Evolutionary conservation across 1,140 invertebrate genomes (phyloP).

Genomic region (Orius laevigatus): DNA sequence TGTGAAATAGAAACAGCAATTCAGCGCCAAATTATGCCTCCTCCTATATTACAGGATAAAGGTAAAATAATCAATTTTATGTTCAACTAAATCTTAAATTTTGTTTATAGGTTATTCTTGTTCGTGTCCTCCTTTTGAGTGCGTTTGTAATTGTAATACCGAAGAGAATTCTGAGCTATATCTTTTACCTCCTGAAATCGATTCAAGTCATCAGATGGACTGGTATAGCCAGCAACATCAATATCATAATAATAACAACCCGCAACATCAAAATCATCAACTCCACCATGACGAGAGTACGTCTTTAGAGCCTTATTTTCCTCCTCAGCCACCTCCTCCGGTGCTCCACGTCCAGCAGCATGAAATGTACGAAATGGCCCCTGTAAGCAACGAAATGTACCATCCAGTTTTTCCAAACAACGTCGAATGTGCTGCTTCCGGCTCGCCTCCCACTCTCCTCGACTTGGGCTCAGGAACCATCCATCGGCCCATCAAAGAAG

Average conservation of each 20-base stretch:
- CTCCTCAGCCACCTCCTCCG: neutral
- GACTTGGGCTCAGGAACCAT: conserved; percentile 48
- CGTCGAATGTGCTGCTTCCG: conserved; percentile 4
- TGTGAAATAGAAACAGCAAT: conserved; percentile 24
- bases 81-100: neutral
- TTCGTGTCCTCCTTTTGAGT: conserved; percentile 47
- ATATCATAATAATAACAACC: neutral
- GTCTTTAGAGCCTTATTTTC: conserved; percentile 12
- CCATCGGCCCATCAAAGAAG: conserved; percentile 24
- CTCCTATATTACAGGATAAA: conserved; percentile 27
- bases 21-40: conserved; percentile 22
- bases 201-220: neutral
- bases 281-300: conserved; percentile 9
- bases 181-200: neutral
- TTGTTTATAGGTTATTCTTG: conserved; percentile 37
- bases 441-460: conserved; percentile 48
- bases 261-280: neutral
- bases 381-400: conserved; percentile 47
- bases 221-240: conserved; percentile 1
- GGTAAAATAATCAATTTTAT: neutral
- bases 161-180: neutral
- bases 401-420: conserved; percentile 38
- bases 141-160: conserved; percentile 29
- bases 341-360: neutral
- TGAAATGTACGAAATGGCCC: conserved; percentile 30